A percentile compares a stretch with the other conserved stretches of the same genome.
These are phyloP conservation scores for Manduca sexta DNA, from an alignment of 1,140 invertebrate species.

Conservation along the genomic window DNA sequence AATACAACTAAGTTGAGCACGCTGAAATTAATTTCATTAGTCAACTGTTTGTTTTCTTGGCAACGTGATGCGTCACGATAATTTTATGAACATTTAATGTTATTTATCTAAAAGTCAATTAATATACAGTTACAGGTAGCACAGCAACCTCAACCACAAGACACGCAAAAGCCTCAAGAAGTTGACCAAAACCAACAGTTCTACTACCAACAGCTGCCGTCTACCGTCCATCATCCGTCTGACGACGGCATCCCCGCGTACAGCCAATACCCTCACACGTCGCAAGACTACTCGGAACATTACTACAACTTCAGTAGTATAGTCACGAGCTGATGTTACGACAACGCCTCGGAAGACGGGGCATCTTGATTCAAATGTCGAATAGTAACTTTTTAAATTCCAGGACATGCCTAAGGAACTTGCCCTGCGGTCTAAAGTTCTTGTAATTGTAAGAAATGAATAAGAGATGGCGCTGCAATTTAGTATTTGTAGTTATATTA, in stretches of 20 bases:
- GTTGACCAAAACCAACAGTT: background rate
- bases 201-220: background rate
- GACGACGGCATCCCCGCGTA: background rate
- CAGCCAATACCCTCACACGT: background rate
- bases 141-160: constrained; percentile 3
- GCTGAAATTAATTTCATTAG: too few relatives aligned
- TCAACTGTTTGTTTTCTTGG: too few relatives aligned
- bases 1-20: too few relatives aligned
- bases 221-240: background rate
- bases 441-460: too few relatives aligned
- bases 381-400: too few relatives aligned
- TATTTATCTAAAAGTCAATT: too few relatives aligned
- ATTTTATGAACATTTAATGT: too few relatives aligned
- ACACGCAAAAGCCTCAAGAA: constrained; percentile 6
- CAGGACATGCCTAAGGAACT: too few relatives aligned
- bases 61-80: too few relatives aligned
- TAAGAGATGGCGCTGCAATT: too few relatives aligned
- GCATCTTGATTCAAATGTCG: constrained; percentile 7
- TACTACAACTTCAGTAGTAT: constrained; percentile 38
- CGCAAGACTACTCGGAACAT: constrained; percentile 17
- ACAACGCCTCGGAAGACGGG: constrained; percentile 6
- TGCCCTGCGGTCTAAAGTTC: too few relatives aligned
- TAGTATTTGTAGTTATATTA: too few relatives aligned
- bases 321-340: constrained; percentile 38
- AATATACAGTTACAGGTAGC: background rate